Conservation (phyloP, 1,140 invertebrate species). For the Maconellicoccus hirsutus region DNA sequence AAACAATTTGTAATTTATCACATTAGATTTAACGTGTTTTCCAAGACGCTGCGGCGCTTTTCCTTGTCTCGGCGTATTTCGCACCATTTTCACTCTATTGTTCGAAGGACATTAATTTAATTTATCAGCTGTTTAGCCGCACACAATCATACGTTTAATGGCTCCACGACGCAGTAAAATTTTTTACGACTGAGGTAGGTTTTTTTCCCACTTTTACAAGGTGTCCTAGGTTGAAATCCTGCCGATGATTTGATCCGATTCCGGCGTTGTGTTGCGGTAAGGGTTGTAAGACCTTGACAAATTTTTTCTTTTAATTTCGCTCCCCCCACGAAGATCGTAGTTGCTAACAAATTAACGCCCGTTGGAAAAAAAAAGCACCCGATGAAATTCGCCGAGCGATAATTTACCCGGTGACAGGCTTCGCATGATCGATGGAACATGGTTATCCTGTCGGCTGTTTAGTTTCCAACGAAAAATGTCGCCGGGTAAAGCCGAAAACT, state of each 20-base stretch:
- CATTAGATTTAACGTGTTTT: too few relatives aligned
- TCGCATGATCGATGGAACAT: neutral
- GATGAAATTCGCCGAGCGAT: neutral
- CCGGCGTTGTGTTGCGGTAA: too few relatives aligned
- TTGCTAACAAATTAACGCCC: neutral
- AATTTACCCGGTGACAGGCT: neutral
- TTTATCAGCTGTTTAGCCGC: constrained; percentile 8
- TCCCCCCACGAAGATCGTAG: too few relatives aligned
- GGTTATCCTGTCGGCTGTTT: neutral
- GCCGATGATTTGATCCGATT: too few relatives aligned
- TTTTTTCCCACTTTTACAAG: neutral
- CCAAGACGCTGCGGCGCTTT: too few relatives aligned
- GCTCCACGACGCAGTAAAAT: neutral
- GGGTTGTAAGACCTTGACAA: too few relatives aligned
- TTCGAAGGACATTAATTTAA: neutral
- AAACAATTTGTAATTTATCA: too few relatives aligned
- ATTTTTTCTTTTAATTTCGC: too few relatives aligned
- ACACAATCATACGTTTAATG: neutral
- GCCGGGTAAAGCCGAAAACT: neutral
- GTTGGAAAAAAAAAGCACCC: neutral
- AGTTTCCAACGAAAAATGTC: neutral
- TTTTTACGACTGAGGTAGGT: neutral
- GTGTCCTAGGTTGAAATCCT: neutral
- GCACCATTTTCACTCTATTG: too few relatives aligned
- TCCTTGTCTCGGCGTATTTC: too few relatives aligned